Percentiles rank a stretch among this genome's conserved stretches.
Conservation (phyloP, 2,888 invertebrate genomes). For the Sesia apiformis region DNA sequence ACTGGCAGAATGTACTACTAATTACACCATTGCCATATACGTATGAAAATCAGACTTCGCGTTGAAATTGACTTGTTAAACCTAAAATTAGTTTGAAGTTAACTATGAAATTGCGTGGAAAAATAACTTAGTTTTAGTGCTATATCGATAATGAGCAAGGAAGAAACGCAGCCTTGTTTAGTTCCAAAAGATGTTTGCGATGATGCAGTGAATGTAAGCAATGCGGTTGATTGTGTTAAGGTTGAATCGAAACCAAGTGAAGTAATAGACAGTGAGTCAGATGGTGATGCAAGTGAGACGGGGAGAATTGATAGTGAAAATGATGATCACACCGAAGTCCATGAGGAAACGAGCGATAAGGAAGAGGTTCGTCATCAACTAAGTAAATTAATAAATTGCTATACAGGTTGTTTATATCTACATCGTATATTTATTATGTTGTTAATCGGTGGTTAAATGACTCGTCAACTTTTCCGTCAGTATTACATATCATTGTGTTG, state of each 20-base stretch:
- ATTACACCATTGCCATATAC: too few species aligned
- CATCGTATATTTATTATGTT: too few species aligned
- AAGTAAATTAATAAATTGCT: too few species aligned
- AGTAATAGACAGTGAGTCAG: background rate
- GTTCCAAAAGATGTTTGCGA: conserved; percentile 8
- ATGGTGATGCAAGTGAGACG: background rate
- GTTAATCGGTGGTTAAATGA: too few species aligned
- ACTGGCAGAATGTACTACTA: too few species aligned
- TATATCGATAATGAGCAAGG: conserved; percentile 36
- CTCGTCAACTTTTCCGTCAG: too few species aligned
- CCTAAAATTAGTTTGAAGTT: too few species aligned
- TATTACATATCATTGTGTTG: too few species aligned
- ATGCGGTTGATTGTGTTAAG: background rate
- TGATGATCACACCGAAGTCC: background rate
- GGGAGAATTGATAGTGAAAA: background rate
- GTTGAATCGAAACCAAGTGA: background rate
- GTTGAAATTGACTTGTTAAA: too few species aligned
- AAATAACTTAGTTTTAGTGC: conserved; percentile 3
- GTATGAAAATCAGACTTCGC: too few species aligned
- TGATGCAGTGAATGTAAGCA: background rate
- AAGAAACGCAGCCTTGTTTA: conserved; percentile 28
- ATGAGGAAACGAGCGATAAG: background rate
- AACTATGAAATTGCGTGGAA: too few species aligned
- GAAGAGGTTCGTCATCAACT: background rate
- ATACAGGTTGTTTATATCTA: too few species aligned